Percentiles rank a stretch among this genome's conserved stretches.
Conservation (phyloP, 2,888 invertebrate species). For the Hemicrepidius hirtus region DNA sequence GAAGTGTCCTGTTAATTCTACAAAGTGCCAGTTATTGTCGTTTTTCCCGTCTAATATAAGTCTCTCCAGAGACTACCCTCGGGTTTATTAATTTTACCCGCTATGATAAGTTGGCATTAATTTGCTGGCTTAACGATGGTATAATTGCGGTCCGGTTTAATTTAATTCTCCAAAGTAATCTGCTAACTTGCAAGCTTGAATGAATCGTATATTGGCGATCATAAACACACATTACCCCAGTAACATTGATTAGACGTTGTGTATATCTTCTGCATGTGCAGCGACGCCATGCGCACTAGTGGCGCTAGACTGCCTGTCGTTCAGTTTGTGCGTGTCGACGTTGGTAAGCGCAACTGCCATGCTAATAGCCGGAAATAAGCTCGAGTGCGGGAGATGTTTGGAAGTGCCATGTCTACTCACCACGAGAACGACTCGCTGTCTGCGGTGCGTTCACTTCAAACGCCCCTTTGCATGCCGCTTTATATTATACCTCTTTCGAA, state of each 20-base stretch:
- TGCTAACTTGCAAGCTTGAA: constrained; percentile 25
- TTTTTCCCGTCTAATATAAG: constrained; percentile 4
- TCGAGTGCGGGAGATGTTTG: constrained; percentile 56
- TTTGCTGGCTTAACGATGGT: constrained; percentile 15
- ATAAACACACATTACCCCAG: constrained; percentile 50
- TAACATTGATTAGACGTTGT: constrained; percentile 54
- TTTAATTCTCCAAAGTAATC: constrained; percentile 7
- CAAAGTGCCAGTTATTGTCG: constrained; percentile 1
- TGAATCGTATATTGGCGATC: constrained; percentile 41
- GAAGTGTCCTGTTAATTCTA: not conserved
- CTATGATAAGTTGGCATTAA: not conserved
- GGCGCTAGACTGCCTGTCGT: constrained; percentile 50
- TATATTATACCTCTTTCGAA: constrained; percentile 34
- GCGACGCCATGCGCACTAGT: constrained; percentile 53
- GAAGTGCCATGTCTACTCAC: constrained; percentile 57
- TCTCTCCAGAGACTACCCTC: not conserved
- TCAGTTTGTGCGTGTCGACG: constrained; percentile 55
- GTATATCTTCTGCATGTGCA: constrained; percentile 56
- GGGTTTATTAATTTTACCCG: not conserved
- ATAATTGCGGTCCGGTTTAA: constrained; percentile 13
- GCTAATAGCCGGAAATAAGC: constrained; percentile 51
- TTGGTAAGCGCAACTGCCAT: constrained; percentile 52
- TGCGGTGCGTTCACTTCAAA: constrained; percentile 56
- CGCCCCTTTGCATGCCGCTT: constrained; percentile 35
- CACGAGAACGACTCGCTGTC: constrained; percentile 57